Percentiles rank a stretch among this genome's conserved stretches.
These are phyloP conservation scores for Sorex araneus DNA, from an alignment of 2,113 vertebrate genomes.

Conservation along the genomic window DNA sequence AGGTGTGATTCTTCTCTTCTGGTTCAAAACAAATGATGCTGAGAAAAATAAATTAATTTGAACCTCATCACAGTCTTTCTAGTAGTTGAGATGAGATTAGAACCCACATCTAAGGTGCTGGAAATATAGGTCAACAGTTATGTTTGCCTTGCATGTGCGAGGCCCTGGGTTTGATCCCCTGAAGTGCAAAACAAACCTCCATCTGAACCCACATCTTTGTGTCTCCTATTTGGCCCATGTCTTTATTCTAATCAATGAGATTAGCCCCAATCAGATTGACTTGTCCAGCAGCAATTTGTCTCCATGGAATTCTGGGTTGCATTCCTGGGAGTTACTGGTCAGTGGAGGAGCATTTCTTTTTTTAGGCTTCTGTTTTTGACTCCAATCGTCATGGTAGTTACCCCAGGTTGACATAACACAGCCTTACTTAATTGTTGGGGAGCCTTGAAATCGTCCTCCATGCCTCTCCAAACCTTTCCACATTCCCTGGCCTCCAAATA, in stretches of 20 bases:
- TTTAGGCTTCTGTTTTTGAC: constrained; percentile 7
- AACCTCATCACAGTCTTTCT: not conserved
- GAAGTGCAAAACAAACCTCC: too few species aligned
- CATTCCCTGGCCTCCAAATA: not conserved
- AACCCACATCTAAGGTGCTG: not conserved
- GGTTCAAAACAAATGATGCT: not conserved
- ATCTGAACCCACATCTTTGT: not conserved
- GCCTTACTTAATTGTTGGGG: not conserved
- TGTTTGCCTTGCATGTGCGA: too few species aligned
- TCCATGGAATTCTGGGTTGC: not conserved
- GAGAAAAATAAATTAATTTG: not conserved
- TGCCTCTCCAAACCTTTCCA: not conserved
- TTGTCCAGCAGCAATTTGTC: not conserved
- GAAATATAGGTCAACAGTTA: too few species aligned
- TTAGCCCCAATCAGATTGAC: too few species aligned
- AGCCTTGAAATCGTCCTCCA: constrained; percentile 21
- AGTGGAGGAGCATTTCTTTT: not conserved
- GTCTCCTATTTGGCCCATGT: not conserved
- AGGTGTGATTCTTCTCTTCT: too few species aligned
- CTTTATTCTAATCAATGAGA: too few species aligned
- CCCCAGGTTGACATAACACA: constrained; percentile 1
- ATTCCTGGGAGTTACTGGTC: not conserved
- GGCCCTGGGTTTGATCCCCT: too few species aligned
- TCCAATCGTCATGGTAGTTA: not conserved
- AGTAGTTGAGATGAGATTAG: not conserved